Conservation (phyloP, 2,888 invertebrate genomes). For the Spicauda simplicius region DNA sequence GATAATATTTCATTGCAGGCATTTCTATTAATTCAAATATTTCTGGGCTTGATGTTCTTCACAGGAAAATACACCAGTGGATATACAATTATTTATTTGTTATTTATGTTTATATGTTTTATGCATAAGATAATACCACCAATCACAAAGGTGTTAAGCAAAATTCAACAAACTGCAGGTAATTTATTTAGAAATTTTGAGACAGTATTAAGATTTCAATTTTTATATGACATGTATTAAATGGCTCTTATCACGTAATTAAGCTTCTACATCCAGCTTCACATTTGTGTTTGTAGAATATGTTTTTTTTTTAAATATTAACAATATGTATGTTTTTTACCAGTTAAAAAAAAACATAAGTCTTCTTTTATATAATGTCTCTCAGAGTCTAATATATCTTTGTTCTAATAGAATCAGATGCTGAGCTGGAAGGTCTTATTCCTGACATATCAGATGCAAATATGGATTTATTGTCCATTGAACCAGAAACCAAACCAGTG, state of each 20-base stretch:
- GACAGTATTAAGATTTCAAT: too few relatives aligned
- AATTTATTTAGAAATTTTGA: constrained; percentile 28
- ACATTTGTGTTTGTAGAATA: too few relatives aligned
- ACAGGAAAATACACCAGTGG: constrained; percentile 70
- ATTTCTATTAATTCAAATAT: constrained; percentile 69
- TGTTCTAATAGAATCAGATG: constrained; percentile 66
- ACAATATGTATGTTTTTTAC: too few relatives aligned
- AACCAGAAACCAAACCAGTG: constrained; percentile 60
- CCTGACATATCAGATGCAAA: constrained; percentile 72
- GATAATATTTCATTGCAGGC: constrained; percentile 61
- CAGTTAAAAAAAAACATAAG: too few relatives aligned
- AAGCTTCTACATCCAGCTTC: too few relatives aligned
- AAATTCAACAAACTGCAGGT: constrained; percentile 74
- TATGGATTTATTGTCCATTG: constrained; percentile 71
- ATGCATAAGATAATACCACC: constrained; percentile 64
- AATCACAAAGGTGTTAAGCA: constrained; percentile 56
- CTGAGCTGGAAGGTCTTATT: constrained; percentile 73
- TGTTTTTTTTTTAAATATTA: too few relatives aligned
- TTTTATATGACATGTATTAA: too few relatives aligned
- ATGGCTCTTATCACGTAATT: too few relatives aligned
- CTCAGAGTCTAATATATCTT: not conserved
- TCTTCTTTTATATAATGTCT: too few relatives aligned
- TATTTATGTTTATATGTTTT: constrained; percentile 61
- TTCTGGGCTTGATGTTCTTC: constrained; percentile 60
- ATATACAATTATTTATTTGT: constrained; percentile 63